phyloP scores from a whole-genome alignment of 2,113 vertebrate genomes.

The Rhabdomys dilectus region DNA sequence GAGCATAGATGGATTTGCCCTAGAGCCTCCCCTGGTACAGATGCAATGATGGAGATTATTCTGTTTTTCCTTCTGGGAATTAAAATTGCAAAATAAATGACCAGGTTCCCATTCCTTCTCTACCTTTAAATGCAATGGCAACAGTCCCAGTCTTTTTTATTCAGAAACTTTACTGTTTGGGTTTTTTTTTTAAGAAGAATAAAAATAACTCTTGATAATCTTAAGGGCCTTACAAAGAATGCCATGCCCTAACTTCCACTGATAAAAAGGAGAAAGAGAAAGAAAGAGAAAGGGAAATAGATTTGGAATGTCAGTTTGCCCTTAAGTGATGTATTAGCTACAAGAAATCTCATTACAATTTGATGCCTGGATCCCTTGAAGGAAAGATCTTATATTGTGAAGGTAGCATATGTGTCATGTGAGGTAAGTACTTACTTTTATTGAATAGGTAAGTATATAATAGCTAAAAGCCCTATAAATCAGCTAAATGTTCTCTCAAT shows the following conservation, averaged over 20 bases:
- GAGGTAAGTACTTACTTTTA: slow-evolving; percentile 90
- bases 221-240: slow-evolving; percentile 46
- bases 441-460: slow-evolving; percentile 91
- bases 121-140: background rate
- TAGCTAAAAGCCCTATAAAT: slow-evolving; percentile 92
- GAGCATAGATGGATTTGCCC: background rate
- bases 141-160: slow-evolving; percentile 34
- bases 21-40: background rate
- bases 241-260: slow-evolving; percentile 64
- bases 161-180: slow-evolving; percentile 48
- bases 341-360: slow-evolving; percentile 90
- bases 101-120: background rate
- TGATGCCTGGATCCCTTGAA: slow-evolving; percentile 90
- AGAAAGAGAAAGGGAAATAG: slow-evolving; percentile 75
- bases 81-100: slow-evolving; percentile 3
- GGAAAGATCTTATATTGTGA: slow-evolving; percentile 87
- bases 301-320: slow-evolving; percentile 86
- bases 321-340: slow-evolving; percentile 90
- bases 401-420: slow-evolving; percentile 89
- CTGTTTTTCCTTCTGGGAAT: background rate
- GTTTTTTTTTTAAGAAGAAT: background rate
- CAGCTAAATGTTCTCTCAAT: slow-evolving; percentile 90
- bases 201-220: slow-evolving; percentile 54
- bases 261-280: slow-evolving; percentile 63
- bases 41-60: background rate